Base-by-base conservation (phyloP, 2,113 vertebrate genomes). In the Pithys albifrons region DNA sequence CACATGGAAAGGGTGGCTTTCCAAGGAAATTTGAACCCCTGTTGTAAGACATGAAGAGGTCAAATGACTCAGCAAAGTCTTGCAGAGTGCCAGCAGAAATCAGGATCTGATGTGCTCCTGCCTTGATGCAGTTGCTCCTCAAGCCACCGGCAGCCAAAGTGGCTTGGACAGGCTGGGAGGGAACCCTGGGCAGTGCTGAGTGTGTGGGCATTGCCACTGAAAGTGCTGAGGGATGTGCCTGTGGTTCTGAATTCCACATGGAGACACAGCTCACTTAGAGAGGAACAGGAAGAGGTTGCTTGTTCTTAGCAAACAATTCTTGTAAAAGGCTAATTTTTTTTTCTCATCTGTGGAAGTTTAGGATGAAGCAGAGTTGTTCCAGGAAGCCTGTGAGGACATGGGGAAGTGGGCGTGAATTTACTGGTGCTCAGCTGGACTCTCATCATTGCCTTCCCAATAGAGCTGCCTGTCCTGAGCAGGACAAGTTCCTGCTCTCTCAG, bases 241-340 rank as follows among this genome's bases (percentile, higher is more conserved):
- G 17, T 58, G 70, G 66, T 71, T 57, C 29, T 12, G 3, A 67
- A 39, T 35, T 46, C n/a, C 43, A 67, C 10, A 3, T 74, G 84
- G 75, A 93, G 95, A 55, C 48, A 73, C 8, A 52, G 73, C 46
- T 95, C 41, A 28, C 71, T 92, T 52, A 55, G 73, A 81, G 41
- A 70, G 46, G 64, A 52, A 23, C 35, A 54, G 75, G 79, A 83
- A 83, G 67, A 64, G 37, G 23, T 25, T 96, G 76, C 70, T 95
- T 88, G 70, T 49, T 93, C 66, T 95, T 95, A 85, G 79, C 6
- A 65, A 97, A 64, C 39, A 88, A 29, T 77, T 54, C 75, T 89
- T n/a, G 52, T 95, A 86, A 96, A 97, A 91, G 81, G 88, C 54
- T 85, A 79, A 96, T 97, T 97, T 95, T 39, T 39, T 39, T 79